Evolutionary conservation across 2,113 vertebrate genomes (phyloP), one percentile per base, ranked within the genome.

Genomic region (Brachirus orientalis): DNA sequence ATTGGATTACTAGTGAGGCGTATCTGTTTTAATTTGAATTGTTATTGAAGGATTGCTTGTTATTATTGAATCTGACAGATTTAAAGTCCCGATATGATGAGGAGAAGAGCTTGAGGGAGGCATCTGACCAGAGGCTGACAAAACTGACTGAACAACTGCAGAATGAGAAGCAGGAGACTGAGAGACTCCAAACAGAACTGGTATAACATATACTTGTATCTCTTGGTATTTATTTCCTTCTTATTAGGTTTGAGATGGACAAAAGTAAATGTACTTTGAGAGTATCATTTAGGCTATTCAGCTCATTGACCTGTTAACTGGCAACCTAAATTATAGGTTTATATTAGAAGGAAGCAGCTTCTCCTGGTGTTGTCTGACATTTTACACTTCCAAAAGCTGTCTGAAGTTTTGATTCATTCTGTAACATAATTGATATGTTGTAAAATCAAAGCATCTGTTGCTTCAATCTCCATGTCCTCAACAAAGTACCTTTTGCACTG

Each of bases 1-100:
- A 45, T 45, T n/a, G 7, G 14, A 17, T 43, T 43, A 14, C n/a
- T n/a, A n/a, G n/a, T n/a, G 11, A 13, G 11, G 11, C 14, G 10
- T 43, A 13, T 43, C 12, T 14, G 3, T 36, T 48, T 56, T 17
- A 3, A 37, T 17, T 44, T 14, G 10, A 8, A 45, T 52, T 8
- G 19, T 7, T 47, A 51, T 12, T 6, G 14, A 10, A 50, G 20
- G 28, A 13, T 43, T 16, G 33, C 8, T 14, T 35, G 16, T 14
- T 51, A 37, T 72, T 12, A 19, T 45, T 68, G 11, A 58, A 52
- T 78, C 2, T 17, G 60, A 48, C 88, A 99, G 98, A 99, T 73
- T 72, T 99, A 69, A 99, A 99, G 82, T 95, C 96, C 45, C 95
- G 95, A 50, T 95, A 96, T 45, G 98, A 99, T 90, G 97, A 99